These are phyloP conservation scores for Pleuronectes platessa DNA, from an alignment of 2,113 vertebrate genomes.

Conservation along the genomic window DNA sequence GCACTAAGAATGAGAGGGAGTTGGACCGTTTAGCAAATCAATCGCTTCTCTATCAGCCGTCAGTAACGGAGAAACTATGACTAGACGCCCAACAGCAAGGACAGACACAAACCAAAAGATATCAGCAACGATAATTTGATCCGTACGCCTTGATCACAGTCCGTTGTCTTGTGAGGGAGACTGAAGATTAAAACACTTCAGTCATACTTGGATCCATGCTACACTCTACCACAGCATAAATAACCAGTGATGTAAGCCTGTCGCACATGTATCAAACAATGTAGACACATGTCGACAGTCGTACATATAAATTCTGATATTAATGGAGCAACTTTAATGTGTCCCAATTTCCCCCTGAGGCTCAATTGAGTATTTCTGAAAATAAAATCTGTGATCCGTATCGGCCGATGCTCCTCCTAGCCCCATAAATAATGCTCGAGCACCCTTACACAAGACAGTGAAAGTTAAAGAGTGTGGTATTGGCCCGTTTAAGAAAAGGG, in stretches of 20 bases:
- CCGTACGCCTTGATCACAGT: neutral
- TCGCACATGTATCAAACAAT: neutral
- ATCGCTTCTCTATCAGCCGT: neutral
- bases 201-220: neutral
- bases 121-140: neutral
- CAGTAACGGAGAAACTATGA: neutral
- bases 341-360: neutral
- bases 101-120: neutral
- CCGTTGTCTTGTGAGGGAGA: neutral
- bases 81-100: neutral
- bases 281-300: neutral
- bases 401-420: neutral
- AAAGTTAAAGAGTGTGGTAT: neutral
- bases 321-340: neutral
- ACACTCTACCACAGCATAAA: neutral
- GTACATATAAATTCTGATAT: neutral
- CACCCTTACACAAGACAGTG: neutral
- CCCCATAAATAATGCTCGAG: neutral
- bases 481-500: neutral
- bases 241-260: neutral
- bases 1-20: neutral
- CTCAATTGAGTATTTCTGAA: neutral
- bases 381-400: too few species aligned
- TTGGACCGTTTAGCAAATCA: neutral
- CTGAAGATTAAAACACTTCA: neutral